These are phyloP conservation scores for Xestia c-nigrum DNA, from an alignment of 2,888 invertebrate genomes.

Conservation along the genomic window DNA sequence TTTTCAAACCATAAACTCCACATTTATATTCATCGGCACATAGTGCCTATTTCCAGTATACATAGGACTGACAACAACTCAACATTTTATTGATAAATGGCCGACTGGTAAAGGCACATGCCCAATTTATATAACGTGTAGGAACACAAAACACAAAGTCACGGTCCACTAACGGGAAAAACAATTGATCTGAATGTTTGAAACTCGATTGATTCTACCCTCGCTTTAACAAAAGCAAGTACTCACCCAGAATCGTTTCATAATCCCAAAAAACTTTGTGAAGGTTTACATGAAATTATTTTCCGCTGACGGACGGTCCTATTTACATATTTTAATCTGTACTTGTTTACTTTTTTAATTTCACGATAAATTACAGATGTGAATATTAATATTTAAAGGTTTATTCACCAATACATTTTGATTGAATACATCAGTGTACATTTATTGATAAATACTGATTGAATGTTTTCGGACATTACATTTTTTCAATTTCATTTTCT, in stretches of 20 bases:
- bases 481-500: not conserved
- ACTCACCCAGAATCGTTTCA: slow-evolving; percentile 36
- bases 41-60: slow-evolving; percentile 23
- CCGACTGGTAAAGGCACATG: slow-evolving; percentile 49
- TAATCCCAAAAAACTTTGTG: slow-evolving; percentile 46
- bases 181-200: slow-evolving; percentile 60
- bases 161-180: slow-evolving; percentile 56
- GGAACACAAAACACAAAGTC: slow-evolving; percentile 58
- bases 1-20: not conserved
- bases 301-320: slow-evolving; percentile 27
- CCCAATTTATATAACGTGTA: slow-evolving; percentile 60
- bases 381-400: not conserved
- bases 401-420: not conserved
- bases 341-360: slow-evolving; percentile 46
- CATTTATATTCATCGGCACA: slow-evolving; percentile 25
- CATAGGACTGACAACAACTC: slow-evolving; percentile 57
- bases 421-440: not conserved
- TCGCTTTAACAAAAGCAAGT: slow-evolving; percentile 45
- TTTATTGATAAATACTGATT: not conserved
- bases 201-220: slow-evolving; percentile 56
- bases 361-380: not conserved
- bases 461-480: not conserved
- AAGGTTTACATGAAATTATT: slow-evolving; percentile 50
- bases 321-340: slow-evolving; percentile 55
- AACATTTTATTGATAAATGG: slow-evolving; percentile 65